Base-by-base conservation (phyloP, 2,888 invertebrate species). In the Callosobruchus maculatus region DNA sequence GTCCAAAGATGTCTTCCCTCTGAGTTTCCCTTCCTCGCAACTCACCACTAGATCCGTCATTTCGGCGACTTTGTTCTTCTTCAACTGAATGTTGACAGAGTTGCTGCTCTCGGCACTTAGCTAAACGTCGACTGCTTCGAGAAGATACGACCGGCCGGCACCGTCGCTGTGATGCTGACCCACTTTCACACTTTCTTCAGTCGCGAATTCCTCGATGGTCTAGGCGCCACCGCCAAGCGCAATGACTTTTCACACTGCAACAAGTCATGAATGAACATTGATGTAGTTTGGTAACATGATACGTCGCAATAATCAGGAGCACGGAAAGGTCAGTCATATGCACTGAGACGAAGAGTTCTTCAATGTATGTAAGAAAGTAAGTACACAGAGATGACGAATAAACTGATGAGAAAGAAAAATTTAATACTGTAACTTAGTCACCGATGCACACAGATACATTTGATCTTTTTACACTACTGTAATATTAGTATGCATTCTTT, bases 11-110 rank as follows among this genome's bases (percentile, higher is more conserved):
- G 76, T 76, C 73, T 81, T 81, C 20, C 86, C 85, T 26, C 77
- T 77, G 20, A 86, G 66, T 73, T 78, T 79, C 20, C 86, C 85
- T 71, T 84, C 80, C 70, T 79, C 78, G 4, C 80, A 75, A 70
- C 75, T 76, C 18, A 81, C 80, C n/a, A 81, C 30, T 22, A 77
- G 74, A 69, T 80, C 76, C 21, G 74, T 68, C 81, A 80, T 81
- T 21, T 66, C 31, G 71, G 68, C 22, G n/a, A 20, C 31, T 71
- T 21, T 70, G 68, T 68, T 2, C 9, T 68, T 22, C 7, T 20
- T 21, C 0, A 68, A 18, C 68, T 68, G 68, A 68, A 68, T 49
- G 4, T 1, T 49, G 49, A 49, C 18, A 18, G 49, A 49, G 49
- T 49, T 49, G 49, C 18, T 49, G 49, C 49, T 7, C 49, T 49